A percentile compares a stretch with the other conserved stretches of the same genome.
Evolutionary conservation across 2,797 vertebrate species (phyloP).

Genomic region (Emys orbicularis): DNA sequence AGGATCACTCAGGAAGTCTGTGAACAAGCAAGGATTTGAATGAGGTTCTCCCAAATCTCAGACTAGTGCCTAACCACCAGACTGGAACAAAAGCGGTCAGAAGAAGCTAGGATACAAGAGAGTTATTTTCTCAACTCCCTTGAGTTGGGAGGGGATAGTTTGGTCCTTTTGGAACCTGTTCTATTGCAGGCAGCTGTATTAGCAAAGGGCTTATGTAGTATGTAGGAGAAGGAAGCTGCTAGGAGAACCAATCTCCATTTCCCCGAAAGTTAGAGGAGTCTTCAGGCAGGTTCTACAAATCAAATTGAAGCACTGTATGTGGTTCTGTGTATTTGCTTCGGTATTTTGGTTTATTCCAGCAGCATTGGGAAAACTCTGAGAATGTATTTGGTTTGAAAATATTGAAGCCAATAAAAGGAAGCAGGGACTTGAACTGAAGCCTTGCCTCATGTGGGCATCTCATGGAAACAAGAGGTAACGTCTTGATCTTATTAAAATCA

Average conservation of each 20-base stretch:
- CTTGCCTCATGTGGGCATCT: background rate
- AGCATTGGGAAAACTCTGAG: background rate
- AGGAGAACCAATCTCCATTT: background rate
- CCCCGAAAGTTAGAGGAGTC: background rate
- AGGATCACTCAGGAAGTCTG: background rate
- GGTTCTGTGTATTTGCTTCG: background rate
- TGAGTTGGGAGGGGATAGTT: background rate
- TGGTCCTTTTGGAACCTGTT: background rate
- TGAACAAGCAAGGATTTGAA: background rate
- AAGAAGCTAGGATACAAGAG: background rate
- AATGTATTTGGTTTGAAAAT: background rate
- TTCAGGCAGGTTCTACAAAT: background rate
- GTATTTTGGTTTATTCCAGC: background rate
- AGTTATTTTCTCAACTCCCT: background rate
- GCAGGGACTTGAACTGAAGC: background rate
- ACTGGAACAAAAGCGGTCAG: background rate
- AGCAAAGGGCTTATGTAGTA: background rate
- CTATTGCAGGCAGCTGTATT: background rate
- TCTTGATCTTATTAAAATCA: background rate
- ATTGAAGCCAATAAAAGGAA: background rate
- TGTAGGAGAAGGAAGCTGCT: background rate
- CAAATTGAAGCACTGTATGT: fast-evolving
- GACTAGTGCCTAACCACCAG: background rate
- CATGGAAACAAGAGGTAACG: background rate
- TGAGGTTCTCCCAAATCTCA: background rate